These are phyloP conservation scores for Gobionotothen gibberifrons DNA, from an alignment of 2,797 vertebrate species.

Conservation along the genomic window DNA sequence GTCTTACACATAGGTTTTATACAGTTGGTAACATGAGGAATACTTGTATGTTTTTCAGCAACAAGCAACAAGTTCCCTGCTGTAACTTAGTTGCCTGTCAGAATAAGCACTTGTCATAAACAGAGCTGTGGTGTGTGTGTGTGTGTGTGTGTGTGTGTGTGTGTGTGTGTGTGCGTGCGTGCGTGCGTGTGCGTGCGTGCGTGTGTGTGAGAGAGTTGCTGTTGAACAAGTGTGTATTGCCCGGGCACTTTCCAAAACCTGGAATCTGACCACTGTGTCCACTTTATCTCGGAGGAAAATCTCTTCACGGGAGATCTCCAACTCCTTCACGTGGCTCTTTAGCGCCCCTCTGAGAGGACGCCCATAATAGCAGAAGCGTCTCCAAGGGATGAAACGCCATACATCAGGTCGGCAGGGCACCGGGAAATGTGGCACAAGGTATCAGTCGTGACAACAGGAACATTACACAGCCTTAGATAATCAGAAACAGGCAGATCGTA, in stretches of 20 bases:
- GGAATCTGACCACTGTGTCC: conserved; percentile 59
- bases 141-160: not conserved
- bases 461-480: conserved; percentile 51
- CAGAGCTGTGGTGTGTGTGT: not conserved
- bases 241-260: conserved; percentile 29
- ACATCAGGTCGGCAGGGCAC: conserved; percentile 56
- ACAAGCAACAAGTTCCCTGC: conserved; percentile 22
- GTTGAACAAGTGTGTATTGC: conserved; percentile 31
- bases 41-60: not conserved
- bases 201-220: conserved; percentile 28
- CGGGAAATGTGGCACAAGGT: conserved; percentile 49
- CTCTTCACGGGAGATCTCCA: conserved; percentile 59
- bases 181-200: not conserved
- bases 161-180: not conserved
- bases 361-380: conserved; percentile 80
- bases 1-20: not conserved
- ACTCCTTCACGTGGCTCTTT: conserved; percentile 87
- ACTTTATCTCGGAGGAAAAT: conserved; percentile 65
- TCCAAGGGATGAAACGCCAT: conserved; percentile 59
- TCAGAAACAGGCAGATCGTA: conserved; percentile 50
- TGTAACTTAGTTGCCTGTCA: conserved; percentile 41
- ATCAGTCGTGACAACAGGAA: conserved; percentile 60
- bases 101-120: conserved; percentile 27
- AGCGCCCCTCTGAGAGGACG: conserved; percentile 93
- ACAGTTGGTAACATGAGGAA: not conserved